These are phyloP conservation scores for Synodontis membranacea DNA, from an alignment of 2,113 vertebrate genomes.

Conservation along the genomic window DNA sequence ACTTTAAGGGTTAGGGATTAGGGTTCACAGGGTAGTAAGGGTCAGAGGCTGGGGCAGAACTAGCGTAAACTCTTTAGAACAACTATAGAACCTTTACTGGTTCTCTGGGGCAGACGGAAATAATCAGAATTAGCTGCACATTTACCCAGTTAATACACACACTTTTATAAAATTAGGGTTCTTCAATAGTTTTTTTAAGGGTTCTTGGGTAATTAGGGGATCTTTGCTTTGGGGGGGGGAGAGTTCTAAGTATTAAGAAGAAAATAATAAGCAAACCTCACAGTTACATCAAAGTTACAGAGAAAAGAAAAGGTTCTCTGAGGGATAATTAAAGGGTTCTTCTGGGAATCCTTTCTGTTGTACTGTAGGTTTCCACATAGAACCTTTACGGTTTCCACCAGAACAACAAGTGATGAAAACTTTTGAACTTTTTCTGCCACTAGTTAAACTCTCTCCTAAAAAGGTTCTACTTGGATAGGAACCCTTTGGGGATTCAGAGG, in stretches of 20 bases:
- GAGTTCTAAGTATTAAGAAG: neutral
- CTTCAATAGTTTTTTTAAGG: neutral
- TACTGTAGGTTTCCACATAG: neutral
- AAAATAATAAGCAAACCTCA: neutral
- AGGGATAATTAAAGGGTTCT: neutral
- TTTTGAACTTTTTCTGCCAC: too few species aligned
- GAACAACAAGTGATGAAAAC: neutral
- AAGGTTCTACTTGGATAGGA: neutral
- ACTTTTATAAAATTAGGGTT: neutral
- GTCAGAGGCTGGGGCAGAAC: neutral
- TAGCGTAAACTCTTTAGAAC: neutral
- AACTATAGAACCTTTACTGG: neutral
- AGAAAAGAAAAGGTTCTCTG: neutral
- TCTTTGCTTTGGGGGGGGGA: neutral
- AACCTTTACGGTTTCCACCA: neutral
- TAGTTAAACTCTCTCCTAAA: neutral
- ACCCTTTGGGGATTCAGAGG: neutral
- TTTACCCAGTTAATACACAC: neutral
- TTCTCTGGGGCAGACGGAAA: neutral
- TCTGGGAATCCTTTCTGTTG: neutral
- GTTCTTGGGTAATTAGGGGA: neutral
- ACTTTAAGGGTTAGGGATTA: neutral
- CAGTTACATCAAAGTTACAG: neutral
- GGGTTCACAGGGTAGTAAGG: neutral
- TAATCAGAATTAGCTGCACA: neutral